Evolutionary conservation across 2,888 invertebrate genomes (phyloP), one percentile per base, ranked within the genome.

Genomic region (Perithous albicinctus): DNA sequence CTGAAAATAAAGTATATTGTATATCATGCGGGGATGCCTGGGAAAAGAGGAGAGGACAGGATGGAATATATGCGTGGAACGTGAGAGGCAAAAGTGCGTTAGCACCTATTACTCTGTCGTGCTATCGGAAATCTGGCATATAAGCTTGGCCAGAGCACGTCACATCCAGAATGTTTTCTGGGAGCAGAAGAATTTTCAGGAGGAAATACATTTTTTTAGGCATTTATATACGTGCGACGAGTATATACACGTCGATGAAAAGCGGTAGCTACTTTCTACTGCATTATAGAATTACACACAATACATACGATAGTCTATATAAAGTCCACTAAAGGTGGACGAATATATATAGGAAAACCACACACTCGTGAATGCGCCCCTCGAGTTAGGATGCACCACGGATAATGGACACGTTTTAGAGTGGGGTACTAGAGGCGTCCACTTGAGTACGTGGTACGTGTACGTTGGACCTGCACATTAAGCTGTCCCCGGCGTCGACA

Each of bases 1-100:
- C 83, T 86, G 82, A 88, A 82, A 89, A 89, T 89, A 89, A 89
- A 88, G 86, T 88, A 87, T 86, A 80, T 75, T 69, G 75, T 77
- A 82, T 76, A 76, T 76, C 61, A 69, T 56, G 66, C 32, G 69
- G 43, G 32, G 26, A 35, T 18, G 38, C 41, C 54, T 35, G 15
- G 12, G 46, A 15, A 43, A 38, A 38, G 56, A 29, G 64, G 18
- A 48, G 26, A 48, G 59, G 67, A 67, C 51, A 59, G 38, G 26
- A 56, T 29, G 66, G 66, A 51, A 63, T 64, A 51, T 56, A 75
- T 48, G 70, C 80, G 70, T 35, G 51, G 51, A 66, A 48, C 61
- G 61, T 43, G 46, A 70, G 41, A 35, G 51, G 54, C 38, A 29
- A 23, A 48, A 63, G 63, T 32, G 54, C 61, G 64, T 63, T 70